Evolutionary conservation across 2,113 vertebrate species (phyloP).

Genomic region (Acanthisitta chloris): DNA sequence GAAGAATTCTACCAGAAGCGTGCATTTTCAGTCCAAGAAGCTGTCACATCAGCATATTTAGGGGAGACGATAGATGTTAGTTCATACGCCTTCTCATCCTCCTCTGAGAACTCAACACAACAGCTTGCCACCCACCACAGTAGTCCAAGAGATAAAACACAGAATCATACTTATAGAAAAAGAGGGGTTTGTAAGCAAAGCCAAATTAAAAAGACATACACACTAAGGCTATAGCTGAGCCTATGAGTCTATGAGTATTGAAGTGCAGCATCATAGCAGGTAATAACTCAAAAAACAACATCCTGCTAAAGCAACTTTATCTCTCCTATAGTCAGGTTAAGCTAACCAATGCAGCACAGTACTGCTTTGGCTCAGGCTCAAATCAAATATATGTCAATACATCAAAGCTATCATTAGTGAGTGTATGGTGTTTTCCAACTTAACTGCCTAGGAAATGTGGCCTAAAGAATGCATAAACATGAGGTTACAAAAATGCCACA

Average conservation of each 20-base stretch:
- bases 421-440: background rate
- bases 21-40: background rate
- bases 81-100: background rate
- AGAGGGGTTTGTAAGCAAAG: background rate
- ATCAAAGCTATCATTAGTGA: background rate
- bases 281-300: background rate
- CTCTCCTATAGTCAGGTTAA: background rate
- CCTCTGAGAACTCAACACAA: background rate
- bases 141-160: background rate
- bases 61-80: background rate
- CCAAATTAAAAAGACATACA: background rate
- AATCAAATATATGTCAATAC: no score
- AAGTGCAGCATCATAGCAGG: background rate
- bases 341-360: fast-evolving
- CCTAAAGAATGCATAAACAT: background rate
- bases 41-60: constrained; percentile 15
- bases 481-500: background rate
- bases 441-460: background rate
- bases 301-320: background rate
- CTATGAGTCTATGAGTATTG: no score
- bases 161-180: background rate
- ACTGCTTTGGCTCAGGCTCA: background rate
- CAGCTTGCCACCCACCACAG: background rate
- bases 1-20: background rate
- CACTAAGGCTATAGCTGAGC: background rate